phyloP scores from a whole-genome alignment of 2,888 invertebrate genomes.

The Sipunculus nudus region DNA sequence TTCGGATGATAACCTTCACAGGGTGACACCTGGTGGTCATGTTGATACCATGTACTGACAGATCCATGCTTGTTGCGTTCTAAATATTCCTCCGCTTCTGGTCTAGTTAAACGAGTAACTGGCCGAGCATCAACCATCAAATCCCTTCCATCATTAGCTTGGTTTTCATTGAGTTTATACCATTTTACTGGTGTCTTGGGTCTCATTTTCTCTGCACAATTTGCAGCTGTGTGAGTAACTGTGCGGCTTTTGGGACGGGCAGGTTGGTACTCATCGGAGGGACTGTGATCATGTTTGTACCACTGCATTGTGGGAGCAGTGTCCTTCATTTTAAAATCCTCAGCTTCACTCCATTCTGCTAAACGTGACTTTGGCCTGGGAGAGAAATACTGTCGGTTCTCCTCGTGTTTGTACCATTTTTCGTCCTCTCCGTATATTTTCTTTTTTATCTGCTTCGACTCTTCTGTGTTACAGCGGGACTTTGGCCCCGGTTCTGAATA shows the following conservation, averaged over 20 bases:
- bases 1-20: too few relatives aligned
- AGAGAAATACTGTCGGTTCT: conserved; percentile 29
- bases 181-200: neutral
- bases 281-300: conserved; percentile 38
- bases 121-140: neutral
- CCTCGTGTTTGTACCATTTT: conserved; percentile 39
- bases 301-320: conserved; percentile 30
- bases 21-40: conserved; percentile 11
- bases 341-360: neutral
- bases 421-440: conserved; percentile 32
- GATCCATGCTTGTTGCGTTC: conserved; percentile 33
- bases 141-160: neutral
- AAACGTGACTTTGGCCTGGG: conserved; percentile 22
- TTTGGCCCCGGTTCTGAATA: conserved; percentile 11
- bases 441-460: conserved; percentile 13
- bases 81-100: conserved; percentile 33
- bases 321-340: conserved; percentile 23
- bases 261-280: neutral
- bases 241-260: too few relatives aligned
- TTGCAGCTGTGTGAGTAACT: conserved; percentile 9
- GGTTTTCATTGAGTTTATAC: conserved; percentile 1
- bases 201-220: conserved; percentile 11
- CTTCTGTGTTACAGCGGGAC: conserved; percentile 17
- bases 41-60: conserved; percentile 34
- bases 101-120: conserved; percentile 9